These are phyloP conservation scores for Bugulina stolonifera DNA, from an alignment of 2,888 invertebrate species.

Conservation along the genomic window DNA sequence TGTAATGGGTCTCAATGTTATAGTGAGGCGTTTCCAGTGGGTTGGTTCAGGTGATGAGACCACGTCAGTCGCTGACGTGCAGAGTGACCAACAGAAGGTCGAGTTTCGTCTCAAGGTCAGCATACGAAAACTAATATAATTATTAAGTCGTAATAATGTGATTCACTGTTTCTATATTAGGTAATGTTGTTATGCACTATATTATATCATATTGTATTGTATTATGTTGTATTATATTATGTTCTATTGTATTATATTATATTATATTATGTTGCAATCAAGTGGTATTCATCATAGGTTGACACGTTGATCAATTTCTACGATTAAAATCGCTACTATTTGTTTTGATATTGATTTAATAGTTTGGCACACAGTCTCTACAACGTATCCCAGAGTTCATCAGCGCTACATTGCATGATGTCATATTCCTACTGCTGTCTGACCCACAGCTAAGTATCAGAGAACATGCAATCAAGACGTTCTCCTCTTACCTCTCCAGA, in stretches of 20 bases:
- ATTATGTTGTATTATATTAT: too few species aligned
- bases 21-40: slow-evolving; percentile 38
- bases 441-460: slow-evolving; percentile 47
- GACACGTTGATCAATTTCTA: too few species aligned
- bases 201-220: too few species aligned
- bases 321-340: too few species aligned
- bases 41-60: slow-evolving; percentile 29
- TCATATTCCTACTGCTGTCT: slow-evolving; percentile 41
- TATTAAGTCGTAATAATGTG: too few species aligned
- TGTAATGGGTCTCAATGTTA: slow-evolving; percentile 43
- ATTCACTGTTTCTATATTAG: too few species aligned
- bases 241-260: too few species aligned
- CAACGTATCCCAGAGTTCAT: slow-evolving; percentile 38
- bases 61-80: neutral
- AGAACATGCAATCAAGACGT: slow-evolving; percentile 44
- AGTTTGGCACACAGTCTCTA: slow-evolving; percentile 30
- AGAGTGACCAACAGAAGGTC: slow-evolving; percentile 22
- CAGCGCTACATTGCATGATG: slow-evolving; percentile 34
- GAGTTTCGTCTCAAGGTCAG: slow-evolving; percentile 29
- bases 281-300: too few species aligned
- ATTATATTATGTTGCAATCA: too few species aligned
- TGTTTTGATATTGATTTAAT: slow-evolving; percentile 7
- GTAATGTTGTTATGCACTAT: too few species aligned
- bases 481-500: slow-evolving; percentile 42
- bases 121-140: too few species aligned